phyloP scores from a whole-genome alignment of 2,797 vertebrate genomes.

The Esox masquinongy region DNA sequence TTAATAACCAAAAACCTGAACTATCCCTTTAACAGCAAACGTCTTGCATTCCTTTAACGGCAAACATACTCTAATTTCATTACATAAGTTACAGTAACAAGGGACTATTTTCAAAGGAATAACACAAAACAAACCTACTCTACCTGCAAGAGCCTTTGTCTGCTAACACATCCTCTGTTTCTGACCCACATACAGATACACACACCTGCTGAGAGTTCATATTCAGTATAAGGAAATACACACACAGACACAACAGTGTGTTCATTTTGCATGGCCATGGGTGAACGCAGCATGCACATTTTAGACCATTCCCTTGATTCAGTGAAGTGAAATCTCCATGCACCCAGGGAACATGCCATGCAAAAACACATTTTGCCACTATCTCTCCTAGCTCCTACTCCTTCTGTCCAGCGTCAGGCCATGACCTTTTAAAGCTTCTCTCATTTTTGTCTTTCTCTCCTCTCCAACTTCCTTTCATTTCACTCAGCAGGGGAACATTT shows the following conservation, averaged over 20 bases:
- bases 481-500: slow-evolving; percentile 35
- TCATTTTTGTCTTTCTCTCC: slow-evolving; percentile 22
- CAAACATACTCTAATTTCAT: background rate
- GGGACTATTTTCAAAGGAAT: slow-evolving; percentile 15
- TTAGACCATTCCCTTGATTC: too few relatives aligned
- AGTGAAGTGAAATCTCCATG: too few relatives aligned
- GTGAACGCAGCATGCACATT: too few relatives aligned
- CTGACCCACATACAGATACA: background rate
- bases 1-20: too few relatives aligned
- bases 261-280: too few relatives aligned
- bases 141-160: slow-evolving; percentile 7
- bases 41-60: too few relatives aligned
- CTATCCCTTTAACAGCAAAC: too few relatives aligned
- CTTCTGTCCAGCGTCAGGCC: slow-evolving; percentile 26
- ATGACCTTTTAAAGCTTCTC: slow-evolving; percentile 49
- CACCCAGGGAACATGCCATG: too few relatives aligned
- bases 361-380: slow-evolving; percentile 1
- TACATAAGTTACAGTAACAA: background rate
- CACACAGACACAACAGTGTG: background rate
- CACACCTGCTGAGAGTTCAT: background rate
- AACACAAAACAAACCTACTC: background rate
- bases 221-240: slow-evolving; percentile 22
- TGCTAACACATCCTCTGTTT: slow-evolving; percentile 46
- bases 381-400: slow-evolving; percentile 18
- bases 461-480: slow-evolving; percentile 17